Conservation (phyloP, 2,797 vertebrate genomes). For the Euphonia xanthogaster region DNA sequence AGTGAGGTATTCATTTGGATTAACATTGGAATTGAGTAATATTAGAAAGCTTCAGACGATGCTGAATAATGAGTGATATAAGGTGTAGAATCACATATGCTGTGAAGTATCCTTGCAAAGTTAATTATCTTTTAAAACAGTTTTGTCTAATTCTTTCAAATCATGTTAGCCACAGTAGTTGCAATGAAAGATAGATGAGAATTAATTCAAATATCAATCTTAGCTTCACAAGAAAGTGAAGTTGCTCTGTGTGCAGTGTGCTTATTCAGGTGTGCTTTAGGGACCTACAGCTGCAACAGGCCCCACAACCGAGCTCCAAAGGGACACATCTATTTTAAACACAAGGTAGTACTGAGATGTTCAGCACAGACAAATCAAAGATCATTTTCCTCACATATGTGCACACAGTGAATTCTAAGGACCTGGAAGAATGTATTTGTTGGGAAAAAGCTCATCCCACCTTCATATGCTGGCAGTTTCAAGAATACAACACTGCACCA, state of each 20-base stretch:
- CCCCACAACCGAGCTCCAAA: not conserved
- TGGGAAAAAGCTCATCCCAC: not conserved
- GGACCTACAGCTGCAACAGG: not conserved
- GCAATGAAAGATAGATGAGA: not conserved
- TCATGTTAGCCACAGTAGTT: not conserved
- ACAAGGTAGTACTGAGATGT: not conserved
- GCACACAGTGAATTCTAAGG: not conserved
- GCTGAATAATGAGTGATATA: not conserved
- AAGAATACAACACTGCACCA: not conserved
- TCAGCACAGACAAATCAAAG: not conserved
- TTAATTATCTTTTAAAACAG: not conserved
- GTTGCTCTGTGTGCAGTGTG: not conserved
- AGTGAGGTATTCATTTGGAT: not conserved
- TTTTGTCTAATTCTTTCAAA: conserved; percentile 3
- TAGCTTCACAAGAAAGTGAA: not conserved
- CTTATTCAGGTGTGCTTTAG: not conserved
- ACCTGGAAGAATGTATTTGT: not conserved
- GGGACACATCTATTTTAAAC: not conserved
- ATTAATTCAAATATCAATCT: not conserved
- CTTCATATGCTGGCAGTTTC: not conserved
- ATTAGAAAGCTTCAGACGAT: not conserved
- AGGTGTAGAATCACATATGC: not conserved
- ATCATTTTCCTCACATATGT: not conserved
- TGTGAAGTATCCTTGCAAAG: not conserved
- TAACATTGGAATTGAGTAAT: not conserved